Conservation (phyloP, 2,888 invertebrate genomes). For the Lasioglossum morio region DNA sequence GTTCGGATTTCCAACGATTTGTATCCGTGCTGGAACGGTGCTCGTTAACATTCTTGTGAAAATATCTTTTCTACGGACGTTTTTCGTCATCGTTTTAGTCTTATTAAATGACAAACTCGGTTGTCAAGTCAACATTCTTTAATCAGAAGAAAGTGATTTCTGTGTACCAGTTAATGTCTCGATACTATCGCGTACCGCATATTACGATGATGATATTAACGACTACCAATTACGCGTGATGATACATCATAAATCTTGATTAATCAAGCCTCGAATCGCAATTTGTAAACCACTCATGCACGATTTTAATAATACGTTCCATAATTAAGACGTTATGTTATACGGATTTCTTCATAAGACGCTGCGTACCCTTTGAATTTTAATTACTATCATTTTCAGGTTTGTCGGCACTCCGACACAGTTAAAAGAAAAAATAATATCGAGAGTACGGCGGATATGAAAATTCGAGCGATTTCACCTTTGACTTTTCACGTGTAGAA, state of each 20-base stretch:
- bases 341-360: neutral
- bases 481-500: neutral
- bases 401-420: neutral
- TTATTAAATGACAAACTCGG: neutral
- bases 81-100: neutral
- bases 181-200: neutral
- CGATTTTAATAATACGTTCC: neutral
- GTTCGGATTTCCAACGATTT: neutral
- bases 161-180: neutral
- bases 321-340: neutral
- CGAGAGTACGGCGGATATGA: neutral
- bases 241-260: neutral
- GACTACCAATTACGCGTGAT: neutral
- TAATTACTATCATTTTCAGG: neutral
- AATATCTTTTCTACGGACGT: neutral
- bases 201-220: constrained; percentile 7
- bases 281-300: neutral
- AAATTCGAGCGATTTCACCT: neutral
- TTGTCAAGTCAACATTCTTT: neutral
- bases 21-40: neutral
- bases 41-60: neutral
- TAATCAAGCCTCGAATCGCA: neutral
- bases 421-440: neutral
- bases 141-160: neutral
- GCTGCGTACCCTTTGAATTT: neutral